These are phyloP conservation scores for Austrolebias charrua DNA, from an alignment of 2,797 vertebrate species.

Conservation along the genomic window DNA sequence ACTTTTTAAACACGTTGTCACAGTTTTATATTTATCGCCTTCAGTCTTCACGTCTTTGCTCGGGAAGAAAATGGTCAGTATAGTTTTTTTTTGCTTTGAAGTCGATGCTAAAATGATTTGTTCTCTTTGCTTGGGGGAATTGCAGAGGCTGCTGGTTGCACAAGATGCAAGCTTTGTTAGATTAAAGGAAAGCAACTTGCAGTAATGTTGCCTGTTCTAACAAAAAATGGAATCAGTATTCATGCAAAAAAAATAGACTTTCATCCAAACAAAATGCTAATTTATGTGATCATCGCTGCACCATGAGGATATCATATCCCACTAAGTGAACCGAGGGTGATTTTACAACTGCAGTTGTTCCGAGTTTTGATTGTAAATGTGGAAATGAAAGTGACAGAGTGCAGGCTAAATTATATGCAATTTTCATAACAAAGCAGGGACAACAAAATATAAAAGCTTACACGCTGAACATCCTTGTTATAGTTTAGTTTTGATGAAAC, in stretches of 20 bases:
- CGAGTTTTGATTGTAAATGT: conserved; percentile 44
- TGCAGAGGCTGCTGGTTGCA: conserved; percentile 57
- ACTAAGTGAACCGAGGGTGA: conserved; percentile 33
- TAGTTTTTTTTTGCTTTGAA: conserved; percentile 72
- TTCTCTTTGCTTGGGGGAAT: conserved; percentile 60
- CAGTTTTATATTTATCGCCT: conserved; percentile 53
- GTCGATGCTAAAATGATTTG: conserved; percentile 66
- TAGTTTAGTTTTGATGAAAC: background rate
- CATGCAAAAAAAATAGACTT: conserved; percentile 48
- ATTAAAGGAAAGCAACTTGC: conserved; percentile 68
- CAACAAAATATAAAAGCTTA: background rate
- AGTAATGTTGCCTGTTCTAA: conserved; percentile 45
- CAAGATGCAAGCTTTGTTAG: conserved; percentile 61
- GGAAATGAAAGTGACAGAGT: conserved; percentile 44
- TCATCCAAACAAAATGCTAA: conserved; percentile 61
- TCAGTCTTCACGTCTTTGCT: conserved; percentile 42
- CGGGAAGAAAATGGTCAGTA: conserved; percentile 61
- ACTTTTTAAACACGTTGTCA: conserved; percentile 59
- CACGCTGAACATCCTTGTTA: background rate
- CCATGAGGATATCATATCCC: conserved; percentile 34
- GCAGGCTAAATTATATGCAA: background rate
- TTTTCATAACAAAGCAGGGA: conserved; percentile 1
- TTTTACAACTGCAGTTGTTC: conserved; percentile 44
- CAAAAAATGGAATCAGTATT: conserved; percentile 66
- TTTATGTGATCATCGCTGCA: conserved; percentile 47